Percentiles rank a stretch among this genome's conserved stretches.
phyloP scores from a whole-genome alignment of 2,888 invertebrate genomes.

The Steinernema scapterisci region DNA sequence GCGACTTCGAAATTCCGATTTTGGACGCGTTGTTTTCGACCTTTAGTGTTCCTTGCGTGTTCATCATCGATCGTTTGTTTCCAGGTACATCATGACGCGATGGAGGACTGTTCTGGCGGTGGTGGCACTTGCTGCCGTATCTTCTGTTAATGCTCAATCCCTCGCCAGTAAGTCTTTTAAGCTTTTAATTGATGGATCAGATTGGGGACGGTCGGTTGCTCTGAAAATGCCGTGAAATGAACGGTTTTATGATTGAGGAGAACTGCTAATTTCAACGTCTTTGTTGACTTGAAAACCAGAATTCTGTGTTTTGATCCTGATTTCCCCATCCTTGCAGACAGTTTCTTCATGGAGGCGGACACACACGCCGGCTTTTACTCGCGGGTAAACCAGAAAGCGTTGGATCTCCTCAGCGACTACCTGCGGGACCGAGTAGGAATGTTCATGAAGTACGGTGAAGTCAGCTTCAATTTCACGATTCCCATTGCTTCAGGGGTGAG shows the following conservation, averaged over 20 bases:
- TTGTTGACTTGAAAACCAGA: too few relatives aligned
- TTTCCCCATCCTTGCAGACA: conserved; percentile 54
- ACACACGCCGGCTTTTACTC: conserved; percentile 61
- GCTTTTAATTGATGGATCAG: too few relatives aligned
- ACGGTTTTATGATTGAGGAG: too few relatives aligned
- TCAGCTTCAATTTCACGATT: conserved; percentile 62
- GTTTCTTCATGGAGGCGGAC: conserved; percentile 62
- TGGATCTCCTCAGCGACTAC: conserved; percentile 56
- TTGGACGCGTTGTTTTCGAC: neutral
- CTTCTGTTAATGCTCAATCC: neutral
- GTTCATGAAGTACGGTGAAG: conserved; percentile 61
- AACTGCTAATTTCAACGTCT: too few relatives aligned
- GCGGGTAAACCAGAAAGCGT: conserved; percentile 53
- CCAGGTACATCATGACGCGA: conserved; percentile 1
- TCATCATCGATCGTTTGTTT: neutral
- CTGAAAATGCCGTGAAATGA: too few relatives aligned
- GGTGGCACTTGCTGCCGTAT: neutral
- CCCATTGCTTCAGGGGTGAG: conserved; percentile 43
- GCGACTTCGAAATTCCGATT: neutral
- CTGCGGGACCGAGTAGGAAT: conserved; percentile 56
- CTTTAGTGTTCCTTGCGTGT: neutral
- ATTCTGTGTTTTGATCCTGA: too few relatives aligned
- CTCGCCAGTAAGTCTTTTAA: conserved; percentile 22
- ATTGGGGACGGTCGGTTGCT: too few relatives aligned
- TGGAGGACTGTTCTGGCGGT: conserved; percentile 7